These are phyloP conservation scores for Nemoura dubitans DNA, from an alignment of 2,888 invertebrate genomes.

Conservation along the genomic window DNA sequence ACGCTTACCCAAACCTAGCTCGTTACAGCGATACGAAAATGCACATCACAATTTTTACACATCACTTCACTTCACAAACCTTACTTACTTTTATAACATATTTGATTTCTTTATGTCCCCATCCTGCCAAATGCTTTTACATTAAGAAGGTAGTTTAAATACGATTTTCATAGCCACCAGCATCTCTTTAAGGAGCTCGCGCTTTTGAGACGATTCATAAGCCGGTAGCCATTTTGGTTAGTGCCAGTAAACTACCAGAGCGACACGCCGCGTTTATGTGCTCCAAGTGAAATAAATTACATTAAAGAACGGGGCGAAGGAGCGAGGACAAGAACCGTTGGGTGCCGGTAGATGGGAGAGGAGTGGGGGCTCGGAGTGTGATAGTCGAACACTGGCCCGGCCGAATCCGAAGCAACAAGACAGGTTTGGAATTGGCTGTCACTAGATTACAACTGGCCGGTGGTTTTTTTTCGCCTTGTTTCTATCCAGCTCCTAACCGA, in stretches of 20 bases:
- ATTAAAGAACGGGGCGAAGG: not conserved
- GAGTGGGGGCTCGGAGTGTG: not conserved
- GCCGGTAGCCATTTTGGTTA: slow-evolving; percentile 23
- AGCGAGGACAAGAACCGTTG: not conserved
- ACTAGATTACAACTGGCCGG: not conserved
- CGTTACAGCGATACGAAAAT: not conserved
- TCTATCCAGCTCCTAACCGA: not conserved
- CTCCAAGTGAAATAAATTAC: not conserved
- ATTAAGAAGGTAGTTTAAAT: not conserved
- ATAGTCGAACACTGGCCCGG: not conserved
- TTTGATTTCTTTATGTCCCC: not conserved
- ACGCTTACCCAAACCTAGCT: not conserved
- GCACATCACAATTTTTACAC: not conserved
- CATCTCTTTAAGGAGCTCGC: not conserved
- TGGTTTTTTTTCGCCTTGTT: not conserved
- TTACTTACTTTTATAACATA: not conserved
- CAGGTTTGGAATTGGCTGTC: slow-evolving; percentile 36
- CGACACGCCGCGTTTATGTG: not conserved
- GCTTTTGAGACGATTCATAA: not conserved
- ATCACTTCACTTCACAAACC: no score
- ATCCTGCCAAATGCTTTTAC: not conserved
- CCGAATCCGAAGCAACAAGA: not conserved
- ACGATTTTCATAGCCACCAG: not conserved
- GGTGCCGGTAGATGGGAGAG: not conserved
- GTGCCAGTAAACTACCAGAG: not conserved